Evolutionary conservation across 1,140 invertebrate species (phyloP), one percentile per base, ranked within the genome.

Genomic region (Drosophila ohnishii): DNA sequence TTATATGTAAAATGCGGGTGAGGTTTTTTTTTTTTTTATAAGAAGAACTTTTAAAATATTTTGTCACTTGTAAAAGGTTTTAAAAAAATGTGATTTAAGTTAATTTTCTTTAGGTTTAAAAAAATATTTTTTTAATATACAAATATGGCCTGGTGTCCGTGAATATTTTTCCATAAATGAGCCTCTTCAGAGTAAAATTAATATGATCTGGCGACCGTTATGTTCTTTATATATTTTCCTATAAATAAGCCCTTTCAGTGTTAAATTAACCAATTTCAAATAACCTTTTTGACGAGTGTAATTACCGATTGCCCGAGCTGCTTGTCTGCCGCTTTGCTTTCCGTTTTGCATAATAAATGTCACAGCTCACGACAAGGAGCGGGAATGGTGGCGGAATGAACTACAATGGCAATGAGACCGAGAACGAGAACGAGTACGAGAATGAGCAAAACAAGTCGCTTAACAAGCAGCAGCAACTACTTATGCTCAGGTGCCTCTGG

Each of bases 331-430:
- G 66, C 62, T 87, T 87, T 78, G 75, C 53, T 61, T 75, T 74
- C 80, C 70, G 77, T 74, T 78, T 88, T 88, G 84, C 80, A 88
- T 88, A 88, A 78, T 84, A 88, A 88, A 84, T 80, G 80, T 83
- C 70, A 72, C 56, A 71, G 80, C 64, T 77, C 63, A 75, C 50
- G 65, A 65, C 66, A 67, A 63, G 50, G 45, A 79, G 72, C 40
- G 65, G 42, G 62, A 78, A 60, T 14, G 60, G 9, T 11, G 28
- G n/a, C 25, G 53, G 55, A 63, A 59, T 67, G 63, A 74, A 75
- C 65, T 73, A 82, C 79, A 84, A 84, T 71, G 80, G 65, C 76
- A 71, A 61, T 71, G 40, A 42, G 37, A 53, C 62, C 37, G 47
- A 50, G 40, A 57, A 70, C 11, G 11, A 55, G 35, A 14, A 50